These are phyloP conservation scores for Miichthys miiuy DNA, from an alignment of 2,797 vertebrate genomes.

Conservation along the genomic window DNA sequence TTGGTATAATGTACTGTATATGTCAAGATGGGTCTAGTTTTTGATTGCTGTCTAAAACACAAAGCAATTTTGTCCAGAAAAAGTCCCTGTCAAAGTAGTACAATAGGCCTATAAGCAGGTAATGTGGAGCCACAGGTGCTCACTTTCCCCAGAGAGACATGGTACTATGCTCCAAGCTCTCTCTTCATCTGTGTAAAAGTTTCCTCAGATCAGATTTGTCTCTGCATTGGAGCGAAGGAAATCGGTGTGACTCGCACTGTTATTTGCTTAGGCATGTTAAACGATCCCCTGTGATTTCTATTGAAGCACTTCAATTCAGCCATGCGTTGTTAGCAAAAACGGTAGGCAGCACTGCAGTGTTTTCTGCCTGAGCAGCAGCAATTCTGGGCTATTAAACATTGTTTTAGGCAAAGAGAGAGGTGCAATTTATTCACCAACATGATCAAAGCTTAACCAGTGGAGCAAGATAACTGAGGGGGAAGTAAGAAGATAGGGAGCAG, in stretches of 20 bases:
- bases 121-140: conserved; percentile 6
- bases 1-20: too few species aligned
- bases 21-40: neutral
- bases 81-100: neutral
- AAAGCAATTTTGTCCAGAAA: neutral
- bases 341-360: conserved; percentile 15
- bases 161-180: conserved; percentile 1
- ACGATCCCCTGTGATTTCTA: conserved; percentile 43
- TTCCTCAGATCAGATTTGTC: conserved; percentile 35
- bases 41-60: neutral
- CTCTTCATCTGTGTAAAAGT: conserved; percentile 14
- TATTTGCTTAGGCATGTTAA: conserved; percentile 54
- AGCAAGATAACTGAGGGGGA: conserved; percentile 27
- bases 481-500: neutral
- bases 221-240: conserved; percentile 10
- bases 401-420: conserved; percentile 37
- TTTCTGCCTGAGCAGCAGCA: conserved; percentile 29
- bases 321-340: conserved; percentile 33
- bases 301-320: conserved; percentile 19
- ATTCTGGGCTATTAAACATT: conserved; percentile 52
- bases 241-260: conserved; percentile 13
- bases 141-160: neutral
- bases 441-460: conserved; percentile 54
- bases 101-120: neutral
- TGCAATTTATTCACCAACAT: conserved; percentile 41